Conservation (phyloP, 2,888 invertebrate genomes). For the Drosophila percnosoma region DNA sequence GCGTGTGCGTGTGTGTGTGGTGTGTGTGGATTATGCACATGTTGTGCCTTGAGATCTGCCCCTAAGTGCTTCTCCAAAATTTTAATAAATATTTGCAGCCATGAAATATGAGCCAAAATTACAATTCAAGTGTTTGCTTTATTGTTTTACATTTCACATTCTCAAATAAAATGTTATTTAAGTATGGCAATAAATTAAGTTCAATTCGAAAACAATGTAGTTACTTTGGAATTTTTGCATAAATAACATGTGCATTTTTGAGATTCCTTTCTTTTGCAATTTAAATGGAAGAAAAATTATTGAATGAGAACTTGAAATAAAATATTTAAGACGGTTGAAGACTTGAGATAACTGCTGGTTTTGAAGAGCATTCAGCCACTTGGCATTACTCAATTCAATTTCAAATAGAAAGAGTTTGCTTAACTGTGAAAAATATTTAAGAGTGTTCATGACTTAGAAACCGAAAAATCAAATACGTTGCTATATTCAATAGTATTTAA, state of each 20-base stretch:
- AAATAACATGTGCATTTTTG: neutral
- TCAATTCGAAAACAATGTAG: neutral
- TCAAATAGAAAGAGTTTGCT: neutral
- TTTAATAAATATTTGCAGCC: conserved; percentile 64
- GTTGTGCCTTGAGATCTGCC: conserved; percentile 55
- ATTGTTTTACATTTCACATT: conserved; percentile 11
- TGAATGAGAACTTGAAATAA: neutral
- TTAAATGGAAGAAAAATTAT: neutral
- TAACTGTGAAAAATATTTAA: neutral
- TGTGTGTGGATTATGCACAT: conserved; percentile 66
- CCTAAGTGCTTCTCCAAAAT: conserved; percentile 42
- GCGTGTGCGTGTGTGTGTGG: conserved; percentile 5
- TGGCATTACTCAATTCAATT: neutral
- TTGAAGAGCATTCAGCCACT: neutral
- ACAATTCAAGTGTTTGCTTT: conserved; percentile 23
- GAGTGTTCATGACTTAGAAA: neutral
- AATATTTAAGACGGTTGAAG: neutral
- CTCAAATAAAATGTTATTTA: conserved; percentile 28
- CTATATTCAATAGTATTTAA: neutral
- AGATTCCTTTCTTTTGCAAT: neutral
- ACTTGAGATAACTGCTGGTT: neutral
- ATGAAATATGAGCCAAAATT: conserved; percentile 50
- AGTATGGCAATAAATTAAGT: conserved; percentile 40
- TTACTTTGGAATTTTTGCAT: neutral
- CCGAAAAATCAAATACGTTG: no score